phyloP scores from a whole-genome alignment of 2,888 invertebrate species.

The Lordiphosa fenestrarum region DNA sequence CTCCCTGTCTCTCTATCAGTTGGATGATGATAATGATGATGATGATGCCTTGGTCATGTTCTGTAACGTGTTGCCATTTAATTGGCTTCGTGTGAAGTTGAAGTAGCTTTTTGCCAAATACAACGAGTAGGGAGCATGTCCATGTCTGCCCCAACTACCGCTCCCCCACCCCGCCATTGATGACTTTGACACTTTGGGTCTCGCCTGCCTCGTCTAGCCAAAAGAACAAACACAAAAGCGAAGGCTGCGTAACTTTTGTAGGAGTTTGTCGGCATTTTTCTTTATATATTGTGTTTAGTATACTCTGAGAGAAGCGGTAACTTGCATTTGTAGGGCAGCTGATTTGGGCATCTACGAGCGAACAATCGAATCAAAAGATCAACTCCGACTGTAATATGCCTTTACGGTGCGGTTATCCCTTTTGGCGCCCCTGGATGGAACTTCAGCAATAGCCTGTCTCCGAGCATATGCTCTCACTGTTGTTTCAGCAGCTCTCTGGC shows the following conservation, averaged over 20 bases:
- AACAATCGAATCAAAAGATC: too few relatives aligned
- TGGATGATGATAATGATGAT: slow-evolving; percentile 35
- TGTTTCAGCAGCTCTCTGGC: too few relatives aligned
- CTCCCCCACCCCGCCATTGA: slow-evolving; percentile 7
- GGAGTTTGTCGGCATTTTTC: slow-evolving; percentile 15
- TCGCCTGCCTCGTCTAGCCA: slow-evolving; percentile 20
- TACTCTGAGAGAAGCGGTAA: slow-evolving; percentile 8
- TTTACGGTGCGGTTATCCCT: too few relatives aligned
- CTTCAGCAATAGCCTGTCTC: too few relatives aligned
- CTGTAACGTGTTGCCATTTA: slow-evolving; percentile 70
- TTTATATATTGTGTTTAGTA: not conserved
- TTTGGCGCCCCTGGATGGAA: too few relatives aligned
- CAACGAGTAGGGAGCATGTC: slow-evolving; percentile 42
- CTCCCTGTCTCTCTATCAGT: slow-evolving; percentile 39
- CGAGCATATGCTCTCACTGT: too few relatives aligned
- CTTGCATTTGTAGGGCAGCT: too few relatives aligned
- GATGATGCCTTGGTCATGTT: slow-evolving; percentile 34
- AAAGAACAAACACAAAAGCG: slow-evolving; percentile 17
- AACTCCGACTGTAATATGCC: too few relatives aligned
- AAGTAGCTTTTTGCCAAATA: slow-evolving; percentile 60
- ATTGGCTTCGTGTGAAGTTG: slow-evolving; percentile 57
- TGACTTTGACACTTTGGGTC: slow-evolving; percentile 4
- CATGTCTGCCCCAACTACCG: slow-evolving; percentile 1
- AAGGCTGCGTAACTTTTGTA: slow-evolving; percentile 36
- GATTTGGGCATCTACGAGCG: too few relatives aligned